Percentiles rank a stretch among this genome's conserved stretches.
Conservation (phyloP, 2,113 vertebrate genomes). For the Solea solea region DNA sequence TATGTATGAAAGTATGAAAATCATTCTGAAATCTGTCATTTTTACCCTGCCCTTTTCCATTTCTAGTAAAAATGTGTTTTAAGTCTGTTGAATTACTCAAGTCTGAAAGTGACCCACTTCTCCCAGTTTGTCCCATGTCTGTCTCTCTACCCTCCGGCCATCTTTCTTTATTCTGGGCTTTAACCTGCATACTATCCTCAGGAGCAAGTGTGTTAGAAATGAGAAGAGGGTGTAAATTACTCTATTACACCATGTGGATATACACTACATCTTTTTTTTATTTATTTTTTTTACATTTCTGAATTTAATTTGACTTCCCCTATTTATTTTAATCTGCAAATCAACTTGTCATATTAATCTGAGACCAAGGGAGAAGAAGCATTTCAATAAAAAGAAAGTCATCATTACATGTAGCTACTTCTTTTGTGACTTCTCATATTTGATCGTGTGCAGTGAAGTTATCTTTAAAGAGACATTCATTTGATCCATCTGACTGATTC, state of each 20-base stretch:
- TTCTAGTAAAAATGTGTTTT: constrained; percentile 27
- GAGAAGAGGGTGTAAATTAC: constrained; percentile 24
- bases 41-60: constrained; percentile 17
- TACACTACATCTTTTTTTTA: not conserved
- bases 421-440: not conserved
- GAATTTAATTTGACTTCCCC: not conserved
- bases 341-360: too few species aligned
- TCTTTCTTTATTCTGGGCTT: constrained; percentile 66
- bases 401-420: not conserved
- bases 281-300: not conserved
- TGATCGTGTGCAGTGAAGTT: not conserved
- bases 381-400: not conserved
- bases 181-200: constrained; percentile 62
- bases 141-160: constrained; percentile 64
- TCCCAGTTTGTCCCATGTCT: constrained; percentile 75
- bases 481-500: not conserved
- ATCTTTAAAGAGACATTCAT: not conserved
- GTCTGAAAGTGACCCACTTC: constrained; percentile 81
- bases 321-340: not conserved
- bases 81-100: constrained; percentile 49
- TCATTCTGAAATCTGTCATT: not conserved
- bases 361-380: too few species aligned
- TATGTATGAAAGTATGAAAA: not conserved
- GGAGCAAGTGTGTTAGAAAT: constrained; percentile 32
- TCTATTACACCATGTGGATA: not conserved